phyloP scores from a whole-genome alignment of 2,888 invertebrate genomes.

The Lobophora halterata region DNA sequence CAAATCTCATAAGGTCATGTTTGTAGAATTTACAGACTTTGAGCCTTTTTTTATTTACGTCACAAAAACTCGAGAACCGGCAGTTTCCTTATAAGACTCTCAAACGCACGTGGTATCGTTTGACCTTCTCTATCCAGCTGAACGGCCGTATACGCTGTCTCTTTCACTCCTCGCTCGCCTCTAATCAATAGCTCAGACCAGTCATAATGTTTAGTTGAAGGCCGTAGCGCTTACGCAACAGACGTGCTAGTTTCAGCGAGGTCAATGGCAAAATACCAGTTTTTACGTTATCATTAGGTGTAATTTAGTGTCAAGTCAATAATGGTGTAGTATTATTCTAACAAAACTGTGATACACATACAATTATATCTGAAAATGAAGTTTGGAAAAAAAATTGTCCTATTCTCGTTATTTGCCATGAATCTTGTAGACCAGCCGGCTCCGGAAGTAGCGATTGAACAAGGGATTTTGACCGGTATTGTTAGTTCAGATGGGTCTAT shows the following conservation, averaged over 20 bases:
- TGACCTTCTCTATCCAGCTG: conserved; percentile 3
- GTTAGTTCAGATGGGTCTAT: conserved; percentile 59
- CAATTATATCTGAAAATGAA: conserved; percentile 44
- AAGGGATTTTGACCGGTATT: conserved; percentile 66
- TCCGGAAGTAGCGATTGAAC: conserved; percentile 60
- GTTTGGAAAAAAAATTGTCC: conserved; percentile 49
- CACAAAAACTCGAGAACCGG: conserved; percentile 10
- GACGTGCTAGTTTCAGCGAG: conserved; percentile 24
- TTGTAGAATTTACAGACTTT: no score
- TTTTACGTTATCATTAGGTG: not conserved
- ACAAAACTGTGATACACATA: not conserved
- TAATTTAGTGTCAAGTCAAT: no score
- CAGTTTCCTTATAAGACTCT: no score
- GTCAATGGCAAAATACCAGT: conserved; percentile 4
- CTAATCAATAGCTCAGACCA: conserved; percentile 1
- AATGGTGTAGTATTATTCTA: not conserved
- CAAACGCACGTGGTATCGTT: not conserved
- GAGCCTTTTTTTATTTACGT: no score
- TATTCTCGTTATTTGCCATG: conserved; percentile 61
- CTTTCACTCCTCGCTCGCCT: conserved; percentile 17
- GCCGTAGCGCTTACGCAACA: conserved; percentile 34
- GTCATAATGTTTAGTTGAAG: conserved; percentile 34
- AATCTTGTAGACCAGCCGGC: conserved; percentile 69
- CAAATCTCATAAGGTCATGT: no score
- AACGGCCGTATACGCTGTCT: conserved; percentile 5